Evolutionary conservation across 2,888 invertebrate genomes (phyloP), one percentile per base, ranked within the genome.

Genomic region (Lasioglossum lativentre): DNA sequence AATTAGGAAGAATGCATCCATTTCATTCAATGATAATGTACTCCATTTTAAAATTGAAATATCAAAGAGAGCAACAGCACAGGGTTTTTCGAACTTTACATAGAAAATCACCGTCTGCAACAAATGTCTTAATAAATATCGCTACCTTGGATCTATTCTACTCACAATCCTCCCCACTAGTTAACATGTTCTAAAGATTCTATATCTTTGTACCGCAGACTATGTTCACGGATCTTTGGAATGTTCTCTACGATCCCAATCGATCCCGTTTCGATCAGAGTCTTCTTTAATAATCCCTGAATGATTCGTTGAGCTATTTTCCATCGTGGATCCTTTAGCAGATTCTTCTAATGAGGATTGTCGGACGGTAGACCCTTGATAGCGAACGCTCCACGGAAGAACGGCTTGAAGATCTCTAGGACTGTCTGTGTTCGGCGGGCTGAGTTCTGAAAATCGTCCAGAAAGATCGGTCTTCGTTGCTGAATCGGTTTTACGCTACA

Each of bases 401-500:
- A 95, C 4, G 98, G 98, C 92, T 97, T 97, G 95, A 98, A 97
- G 68, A 97, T 96, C 80, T 97, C 96, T 89, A 98, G 95, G 91
- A 98, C 96, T 40, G 96, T 96, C 93, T 97, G 97, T 92, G 97
- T 97, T 82, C 98, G 96, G 88, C 97, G 96, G 47, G 98, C 97
- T 6, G 98, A 97, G 95, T 97, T 98, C 98, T 98, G 96, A 38
- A 96, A 96, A 88, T 75, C 83, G 63, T 78, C 70, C 88, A 77
- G 34, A 85, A 83, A 30, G 8, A 75, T 86, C 78, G 75, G 40
- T 79, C 12, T 71, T 74, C 34, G 34, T 10, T 66, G 45, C 1
- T 30, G 30, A 12, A 42, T 40, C 40, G 45, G 27, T 45, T 45
- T 19, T 19, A 42, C 45, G 27, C 40, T 19, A 42, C 16, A 16